phyloP scores from a whole-genome alignment of 2,797 vertebrate genomes.

The Oophaga sylvatica region DNA sequence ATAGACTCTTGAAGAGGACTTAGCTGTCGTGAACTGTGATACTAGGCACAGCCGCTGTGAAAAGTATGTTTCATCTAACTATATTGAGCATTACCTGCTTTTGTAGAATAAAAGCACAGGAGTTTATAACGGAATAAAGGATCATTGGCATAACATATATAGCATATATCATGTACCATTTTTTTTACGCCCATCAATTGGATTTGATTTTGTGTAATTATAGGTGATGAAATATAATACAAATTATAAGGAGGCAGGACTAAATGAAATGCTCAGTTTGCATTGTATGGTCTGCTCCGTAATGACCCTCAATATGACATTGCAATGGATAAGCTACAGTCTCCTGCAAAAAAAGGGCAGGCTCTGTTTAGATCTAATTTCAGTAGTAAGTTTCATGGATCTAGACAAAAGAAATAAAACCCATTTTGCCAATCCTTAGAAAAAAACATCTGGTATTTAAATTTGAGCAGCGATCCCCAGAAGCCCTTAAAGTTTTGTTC shows the following conservation, averaged over 20 bases:
- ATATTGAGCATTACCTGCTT: background rate
- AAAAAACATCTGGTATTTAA: constrained; percentile 65
- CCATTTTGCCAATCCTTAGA: constrained; percentile 57
- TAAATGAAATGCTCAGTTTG: background rate
- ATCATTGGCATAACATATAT: background rate
- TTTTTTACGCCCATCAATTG: background rate
- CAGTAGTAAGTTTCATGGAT: constrained; percentile 14
- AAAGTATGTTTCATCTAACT: background rate
- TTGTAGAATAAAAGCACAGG: background rate
- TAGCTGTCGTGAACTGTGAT: background rate
- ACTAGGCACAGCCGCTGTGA: background rate
- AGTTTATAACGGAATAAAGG: background rate
- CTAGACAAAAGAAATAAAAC: constrained; percentile 14
- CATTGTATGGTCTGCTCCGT: background rate
- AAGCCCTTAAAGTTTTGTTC: constrained; percentile 61
- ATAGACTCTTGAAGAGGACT: background rate
- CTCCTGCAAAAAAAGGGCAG: background rate
- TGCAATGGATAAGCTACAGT: constrained; percentile 13
- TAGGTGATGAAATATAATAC: background rate
- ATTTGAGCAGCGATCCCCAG: constrained; percentile 45
- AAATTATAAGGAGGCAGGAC: background rate
- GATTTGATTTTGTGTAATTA: background rate
- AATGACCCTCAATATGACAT: background rate
- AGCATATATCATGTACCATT: background rate
- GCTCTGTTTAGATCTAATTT: constrained; percentile 24